These are phyloP conservation scores for Apaloderma vittatum DNA, from an alignment of 2,113 vertebrate genomes.

Conservation along the genomic window DNA sequence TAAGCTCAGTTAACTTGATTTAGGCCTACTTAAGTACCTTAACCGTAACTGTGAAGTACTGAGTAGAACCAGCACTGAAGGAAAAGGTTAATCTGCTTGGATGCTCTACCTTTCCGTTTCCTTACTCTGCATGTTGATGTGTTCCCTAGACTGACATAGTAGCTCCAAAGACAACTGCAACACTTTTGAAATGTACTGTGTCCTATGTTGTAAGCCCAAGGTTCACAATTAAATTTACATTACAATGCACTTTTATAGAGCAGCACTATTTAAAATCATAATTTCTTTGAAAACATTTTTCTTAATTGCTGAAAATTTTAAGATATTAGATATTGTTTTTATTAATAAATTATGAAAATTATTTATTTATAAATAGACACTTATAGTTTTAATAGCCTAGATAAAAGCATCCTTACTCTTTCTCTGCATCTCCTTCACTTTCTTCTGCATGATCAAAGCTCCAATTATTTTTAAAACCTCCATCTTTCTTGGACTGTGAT, in stretches of 20 bases:
- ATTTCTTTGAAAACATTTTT: not conserved
- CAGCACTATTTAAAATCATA: not conserved
- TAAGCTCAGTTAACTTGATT: not conserved
- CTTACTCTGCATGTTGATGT: not conserved
- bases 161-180: not conserved
- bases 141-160: not conserved
- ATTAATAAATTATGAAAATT: not conserved
- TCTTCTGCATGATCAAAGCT: conserved; percentile 90
- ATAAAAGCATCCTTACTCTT: conserved; percentile 90
- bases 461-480: conserved; percentile 95
- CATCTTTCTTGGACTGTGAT: conserved; percentile 90
- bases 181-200: not conserved
- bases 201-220: not conserved
- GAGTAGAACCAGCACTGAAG: not conserved
- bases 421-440: conserved; percentile 89
- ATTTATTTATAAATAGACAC: conserved; percentile 11
- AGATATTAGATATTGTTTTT: not conserved
- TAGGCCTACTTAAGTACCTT: not conserved
- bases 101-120: not conserved
- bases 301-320: not conserved
- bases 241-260: not conserved
- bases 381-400: conserved; percentile 60
- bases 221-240: not conserved
- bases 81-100: not conserved
- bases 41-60: not conserved